These are phyloP conservation scores for Pollimyrus isidori DNA, from an alignment of 2,113 vertebrate species.

Conservation along the genomic window DNA sequence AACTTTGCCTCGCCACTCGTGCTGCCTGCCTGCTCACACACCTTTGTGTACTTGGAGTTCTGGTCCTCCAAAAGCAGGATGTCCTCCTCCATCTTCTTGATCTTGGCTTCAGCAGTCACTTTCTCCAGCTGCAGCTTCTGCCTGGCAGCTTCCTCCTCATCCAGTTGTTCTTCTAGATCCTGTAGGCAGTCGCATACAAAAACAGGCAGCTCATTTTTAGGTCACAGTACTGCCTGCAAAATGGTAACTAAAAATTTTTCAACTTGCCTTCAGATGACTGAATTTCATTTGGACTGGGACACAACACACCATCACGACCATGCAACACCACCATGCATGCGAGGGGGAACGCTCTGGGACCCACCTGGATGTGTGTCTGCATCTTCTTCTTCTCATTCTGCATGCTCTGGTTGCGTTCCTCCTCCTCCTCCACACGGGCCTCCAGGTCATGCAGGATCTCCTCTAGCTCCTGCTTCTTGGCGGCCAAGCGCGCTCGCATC, in stretches of 20 bases:
- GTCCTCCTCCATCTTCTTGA: slow-evolving; percentile 98
- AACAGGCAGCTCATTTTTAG: neutral
- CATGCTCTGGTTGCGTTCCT: slow-evolving; percentile 87
- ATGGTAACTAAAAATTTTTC: neutral
- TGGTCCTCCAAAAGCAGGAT: slow-evolving; percentile 91
- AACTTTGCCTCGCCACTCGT: neutral
- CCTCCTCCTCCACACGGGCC: slow-evolving; percentile 92
- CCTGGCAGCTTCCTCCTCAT: slow-evolving; percentile 91
- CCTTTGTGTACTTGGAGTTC: slow-evolving; percentile 94
- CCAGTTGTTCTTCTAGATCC: slow-evolving; percentile 94
- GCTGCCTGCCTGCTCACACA: slow-evolving; percentile 38
- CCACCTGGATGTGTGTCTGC: slow-evolving; percentile 91
- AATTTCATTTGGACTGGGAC: neutral
- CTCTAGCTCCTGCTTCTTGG: slow-evolving; percentile 92
- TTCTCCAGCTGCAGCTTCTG: slow-evolving; percentile 97
- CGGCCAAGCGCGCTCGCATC: slow-evolving; percentile 91
- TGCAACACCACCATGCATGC: neutral
- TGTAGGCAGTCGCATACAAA: slow-evolving; percentile 33
- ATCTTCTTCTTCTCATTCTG: slow-evolving; percentile 98
- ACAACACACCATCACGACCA: neutral
- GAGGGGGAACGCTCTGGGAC: neutral
- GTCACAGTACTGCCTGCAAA: neutral
- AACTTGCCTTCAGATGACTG: neutral
- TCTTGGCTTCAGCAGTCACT: slow-evolving; percentile 92
- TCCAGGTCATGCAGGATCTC: slow-evolving; percentile 96